phyloP scores from a whole-genome alignment of 2,113 vertebrate genomes.

The Naja naja region DNA sequence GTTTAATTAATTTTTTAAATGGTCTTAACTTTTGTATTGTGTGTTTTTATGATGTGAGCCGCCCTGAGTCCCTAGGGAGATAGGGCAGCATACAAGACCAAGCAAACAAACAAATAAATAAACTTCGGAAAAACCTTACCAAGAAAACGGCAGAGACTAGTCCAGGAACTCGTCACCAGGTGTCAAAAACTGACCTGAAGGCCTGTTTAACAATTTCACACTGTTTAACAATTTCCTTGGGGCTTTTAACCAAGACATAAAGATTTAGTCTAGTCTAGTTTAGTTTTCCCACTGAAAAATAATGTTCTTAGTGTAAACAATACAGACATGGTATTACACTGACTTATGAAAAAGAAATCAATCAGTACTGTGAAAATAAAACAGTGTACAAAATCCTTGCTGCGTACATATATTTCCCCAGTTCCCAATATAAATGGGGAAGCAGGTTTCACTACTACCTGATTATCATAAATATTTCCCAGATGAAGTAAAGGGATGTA shows the following conservation, averaged over 20 bases:
- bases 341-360: neutral
- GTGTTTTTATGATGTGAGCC: too few relatives aligned
- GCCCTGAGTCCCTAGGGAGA: too few relatives aligned
- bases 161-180: neutral
- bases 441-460: neutral
- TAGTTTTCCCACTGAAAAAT: neutral
- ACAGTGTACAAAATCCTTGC: neutral
- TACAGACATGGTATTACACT: neutral
- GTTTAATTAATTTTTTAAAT: too few relatives aligned
- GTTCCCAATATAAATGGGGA: neutral
- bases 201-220: neutral
- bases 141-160: neutral
- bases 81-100: too few relatives aligned
- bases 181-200: neutral
- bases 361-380: neutral
- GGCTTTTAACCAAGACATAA: neutral
- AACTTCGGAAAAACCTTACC: neutral
- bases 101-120: too few relatives aligned
- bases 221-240: neutral
- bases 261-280: neutral
- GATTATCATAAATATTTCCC: neutral
- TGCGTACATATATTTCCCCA: neutral
- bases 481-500: neutral
- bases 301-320: neutral
- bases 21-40: too few relatives aligned